phyloP scores from a whole-genome alignment of 2,113 vertebrate genomes.

The Zosterops hypoxanthus region DNA sequence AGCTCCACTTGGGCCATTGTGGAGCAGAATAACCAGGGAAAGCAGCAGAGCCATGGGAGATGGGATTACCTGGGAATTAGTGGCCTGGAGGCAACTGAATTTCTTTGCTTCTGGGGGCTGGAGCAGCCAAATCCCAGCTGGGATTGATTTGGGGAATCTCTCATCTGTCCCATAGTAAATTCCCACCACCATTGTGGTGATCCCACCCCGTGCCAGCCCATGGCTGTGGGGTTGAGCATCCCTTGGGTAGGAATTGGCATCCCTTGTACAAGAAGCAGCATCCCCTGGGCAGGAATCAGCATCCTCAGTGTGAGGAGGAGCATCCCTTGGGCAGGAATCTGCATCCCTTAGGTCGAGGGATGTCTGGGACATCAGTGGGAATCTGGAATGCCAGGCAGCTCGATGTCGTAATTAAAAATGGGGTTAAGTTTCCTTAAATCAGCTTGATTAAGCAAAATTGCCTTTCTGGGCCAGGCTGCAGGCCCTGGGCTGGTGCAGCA shows the following conservation, averaged over 20 bases:
- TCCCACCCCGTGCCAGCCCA: not conserved
- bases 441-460: not conserved
- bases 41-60: not conserved
- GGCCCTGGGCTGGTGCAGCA: not conserved
- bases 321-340: not conserved
- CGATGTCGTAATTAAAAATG: not conserved
- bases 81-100: not conserved
- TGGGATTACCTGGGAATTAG: not conserved
- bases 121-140: too few species aligned
- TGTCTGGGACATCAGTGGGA: rapidly evolving
- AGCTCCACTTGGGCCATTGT: not conserved
- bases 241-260: rapidly evolving
- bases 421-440: not conserved
- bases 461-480: not conserved
- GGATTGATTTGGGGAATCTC: not conserved
- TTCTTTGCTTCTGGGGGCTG: not conserved
- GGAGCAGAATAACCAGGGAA: not conserved
- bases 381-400: not conserved
- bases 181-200: not conserved
- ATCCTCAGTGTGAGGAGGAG: not conserved
- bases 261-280: rapidly evolving
- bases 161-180: rapidly evolving
- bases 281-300: not conserved
- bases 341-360: not conserved
- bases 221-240: not conserved